Percentiles rank a stretch among this genome's conserved stretches.
Evolutionary conservation across 2,888 invertebrate genomes (phyloP).

Genomic region (Corythucha ciliata): DNA sequence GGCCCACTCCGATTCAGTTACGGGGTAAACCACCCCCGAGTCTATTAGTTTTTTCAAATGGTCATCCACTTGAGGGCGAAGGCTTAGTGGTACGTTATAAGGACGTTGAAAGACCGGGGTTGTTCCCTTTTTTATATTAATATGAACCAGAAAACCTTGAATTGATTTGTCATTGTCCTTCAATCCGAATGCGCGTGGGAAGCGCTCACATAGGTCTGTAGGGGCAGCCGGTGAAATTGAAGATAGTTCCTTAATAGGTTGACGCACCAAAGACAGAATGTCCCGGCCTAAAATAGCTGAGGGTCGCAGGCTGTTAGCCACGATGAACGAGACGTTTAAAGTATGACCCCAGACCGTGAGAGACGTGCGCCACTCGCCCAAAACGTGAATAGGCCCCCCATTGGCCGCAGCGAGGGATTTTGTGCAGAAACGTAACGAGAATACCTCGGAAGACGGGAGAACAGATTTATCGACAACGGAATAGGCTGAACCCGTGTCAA

Average conservation of each 20-base stretch:
- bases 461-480: too few relatives aligned
- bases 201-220: not conserved
- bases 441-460: too few relatives aligned
- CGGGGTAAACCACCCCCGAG: slow-evolving; percentile 2
- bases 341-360: too few relatives aligned
- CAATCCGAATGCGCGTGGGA: not conserved
- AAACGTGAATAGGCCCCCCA: too few relatives aligned
- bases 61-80: slow-evolving; percentile 3
- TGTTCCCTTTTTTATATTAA: slow-evolving; percentile 11
- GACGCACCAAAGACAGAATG: not conserved
- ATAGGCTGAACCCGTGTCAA: too few relatives aligned
- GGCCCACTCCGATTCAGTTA: slow-evolving; percentile 33
- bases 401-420: too few relatives aligned
- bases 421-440: too few relatives aligned
- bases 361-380: too few relatives aligned
- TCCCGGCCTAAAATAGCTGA: slow-evolving; percentile 7
- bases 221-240: not conserved
- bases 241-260: not conserved
- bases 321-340: too few relatives aligned
- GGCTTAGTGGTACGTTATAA: slow-evolving; percentile 10
- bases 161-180: slow-evolving; percentile 5
- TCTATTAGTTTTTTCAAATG: slow-evolving; percentile 5
- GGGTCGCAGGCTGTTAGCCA: not conserved
- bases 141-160: slow-evolving; percentile 7
- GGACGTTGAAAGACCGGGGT: slow-evolving; percentile 9